Evolutionary conservation across 2,113 vertebrate genomes (phyloP).

Genomic region (Plotosus lineatus): DNA sequence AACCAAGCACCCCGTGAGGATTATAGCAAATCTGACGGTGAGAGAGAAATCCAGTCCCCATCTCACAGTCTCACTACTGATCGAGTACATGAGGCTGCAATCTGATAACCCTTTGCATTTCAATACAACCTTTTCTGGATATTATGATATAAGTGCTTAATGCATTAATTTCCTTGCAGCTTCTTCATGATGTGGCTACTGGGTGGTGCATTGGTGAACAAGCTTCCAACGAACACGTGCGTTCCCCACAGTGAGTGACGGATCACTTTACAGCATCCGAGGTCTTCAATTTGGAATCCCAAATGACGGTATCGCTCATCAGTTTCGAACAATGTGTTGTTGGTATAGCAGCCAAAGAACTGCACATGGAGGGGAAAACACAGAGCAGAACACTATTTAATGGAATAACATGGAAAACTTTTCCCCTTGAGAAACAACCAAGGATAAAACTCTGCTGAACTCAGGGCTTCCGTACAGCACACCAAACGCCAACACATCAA

Average conservation of each 20-base stretch:
- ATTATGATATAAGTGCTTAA: neutral
- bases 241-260: slow-evolving; percentile 87
- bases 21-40: neutral
- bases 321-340: slow-evolving; percentile 89
- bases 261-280: slow-evolving; percentile 96
- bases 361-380: slow-evolving; percentile 48
- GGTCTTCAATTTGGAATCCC: slow-evolving; percentile 89
- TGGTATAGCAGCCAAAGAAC: slow-evolving; percentile 94
- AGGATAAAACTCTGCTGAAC: neutral
- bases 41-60: neutral
- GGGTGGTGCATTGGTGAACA: slow-evolving; percentile 87
- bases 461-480: neutral
- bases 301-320: slow-evolving; percentile 87
- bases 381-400: neutral
- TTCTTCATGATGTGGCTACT: slow-evolving; percentile 81
- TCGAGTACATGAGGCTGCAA: neutral
- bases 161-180: slow-evolving; percentile 71
- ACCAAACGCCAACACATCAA: neutral
- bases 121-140: neutral
- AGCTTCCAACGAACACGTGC: slow-evolving; percentile 85
- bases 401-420: neutral
- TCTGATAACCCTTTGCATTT: neutral
- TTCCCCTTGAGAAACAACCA: neutral
- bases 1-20: neutral
- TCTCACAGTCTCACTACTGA: neutral